phyloP scores from a whole-genome alignment of 2,797 vertebrate genomes.

The Schizothorax lantsangensis region DNA sequence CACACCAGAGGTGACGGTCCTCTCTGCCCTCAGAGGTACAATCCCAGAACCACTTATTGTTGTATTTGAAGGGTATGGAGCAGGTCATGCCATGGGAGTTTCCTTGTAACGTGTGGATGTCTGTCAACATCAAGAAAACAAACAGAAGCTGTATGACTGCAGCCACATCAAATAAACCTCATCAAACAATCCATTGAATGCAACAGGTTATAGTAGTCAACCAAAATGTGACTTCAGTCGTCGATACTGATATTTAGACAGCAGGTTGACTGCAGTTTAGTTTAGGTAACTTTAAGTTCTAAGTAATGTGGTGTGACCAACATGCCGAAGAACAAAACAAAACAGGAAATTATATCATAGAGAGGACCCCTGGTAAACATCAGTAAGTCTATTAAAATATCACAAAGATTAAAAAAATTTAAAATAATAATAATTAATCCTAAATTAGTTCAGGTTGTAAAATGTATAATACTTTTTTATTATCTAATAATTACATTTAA shows the following conservation, averaged over 20 bases:
- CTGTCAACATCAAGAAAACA: slow-evolving; percentile 71
- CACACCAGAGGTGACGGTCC: slow-evolving; percentile 86
- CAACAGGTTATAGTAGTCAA: background rate
- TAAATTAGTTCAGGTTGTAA: too few species aligned
- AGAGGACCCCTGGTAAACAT: background rate
- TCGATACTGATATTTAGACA: background rate
- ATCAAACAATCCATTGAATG: background rate
- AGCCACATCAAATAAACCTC: slow-evolving; percentile 3
- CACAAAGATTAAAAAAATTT: too few species aligned
- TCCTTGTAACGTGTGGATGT: slow-evolving; percentile 86
- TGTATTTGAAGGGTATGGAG: slow-evolving; percentile 90
- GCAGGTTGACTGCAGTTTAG: background rate
- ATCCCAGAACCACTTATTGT: slow-evolving; percentile 88
- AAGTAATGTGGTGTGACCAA: background rate
- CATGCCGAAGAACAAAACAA: background rate
- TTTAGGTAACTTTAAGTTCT: background rate
- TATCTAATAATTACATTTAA: too few species aligned
- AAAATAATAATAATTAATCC: too few species aligned
- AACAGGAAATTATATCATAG: background rate
- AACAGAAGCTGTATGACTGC: background rate
- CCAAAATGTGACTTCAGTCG: background rate
- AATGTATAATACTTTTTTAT: too few species aligned
- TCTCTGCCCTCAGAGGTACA: slow-evolving; percentile 87
- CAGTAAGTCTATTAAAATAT: background rate
- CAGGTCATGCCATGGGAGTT: slow-evolving; percentile 89